Conservation (phyloP, 2,113 vertebrate species). For the Smithornis capensis region DNA sequence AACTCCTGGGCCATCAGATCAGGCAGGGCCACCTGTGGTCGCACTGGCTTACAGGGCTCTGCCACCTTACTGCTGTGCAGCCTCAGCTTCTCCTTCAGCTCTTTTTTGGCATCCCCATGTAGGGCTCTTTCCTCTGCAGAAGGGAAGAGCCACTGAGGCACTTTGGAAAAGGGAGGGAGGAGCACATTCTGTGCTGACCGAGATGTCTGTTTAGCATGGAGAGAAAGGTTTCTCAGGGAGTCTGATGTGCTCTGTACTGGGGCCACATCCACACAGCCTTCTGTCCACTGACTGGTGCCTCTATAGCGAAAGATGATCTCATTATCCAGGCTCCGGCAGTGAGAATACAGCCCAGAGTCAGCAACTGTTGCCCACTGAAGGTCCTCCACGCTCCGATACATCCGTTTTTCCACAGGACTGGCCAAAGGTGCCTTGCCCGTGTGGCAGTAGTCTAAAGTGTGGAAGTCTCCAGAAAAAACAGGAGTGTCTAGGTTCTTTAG, state of each 20-base stretch:
- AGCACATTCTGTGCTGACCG: conserved; percentile 66
- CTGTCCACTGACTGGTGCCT: conserved; percentile 76
- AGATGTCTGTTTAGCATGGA: conserved; percentile 57
- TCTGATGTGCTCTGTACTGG: conserved; percentile 49
- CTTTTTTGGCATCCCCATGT: conserved; percentile 69
- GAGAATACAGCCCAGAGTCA: conserved; percentile 68
- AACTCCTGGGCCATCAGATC: conserved; percentile 17
- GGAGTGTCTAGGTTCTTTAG: conserved; percentile 68
- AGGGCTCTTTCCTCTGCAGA: conserved; percentile 73
- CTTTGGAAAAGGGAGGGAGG: conserved; percentile 69
- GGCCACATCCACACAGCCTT: conserved; percentile 67
- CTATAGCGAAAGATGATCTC: conserved; percentile 79
- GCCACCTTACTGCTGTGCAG: conserved; percentile 78
- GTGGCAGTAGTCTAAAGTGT: conserved; percentile 23
- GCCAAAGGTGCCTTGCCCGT: conserved; percentile 18
- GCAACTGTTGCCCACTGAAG: conserved; percentile 78
- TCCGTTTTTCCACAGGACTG: conserved; percentile 61
- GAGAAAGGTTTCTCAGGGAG: conserved; percentile 65
- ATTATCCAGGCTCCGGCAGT: conserved; percentile 78
- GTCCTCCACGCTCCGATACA: conserved; percentile 89
- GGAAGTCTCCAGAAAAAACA: conserved; percentile 44
- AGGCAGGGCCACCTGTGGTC: conserved; percentile 66
- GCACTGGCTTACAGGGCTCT: conserved; percentile 76
- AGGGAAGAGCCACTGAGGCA: conserved; percentile 79
- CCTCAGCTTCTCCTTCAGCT: conserved; percentile 83